Conservation (phyloP, 2,113 vertebrate genomes). For the Brachypteracias leptosomus region DNA sequence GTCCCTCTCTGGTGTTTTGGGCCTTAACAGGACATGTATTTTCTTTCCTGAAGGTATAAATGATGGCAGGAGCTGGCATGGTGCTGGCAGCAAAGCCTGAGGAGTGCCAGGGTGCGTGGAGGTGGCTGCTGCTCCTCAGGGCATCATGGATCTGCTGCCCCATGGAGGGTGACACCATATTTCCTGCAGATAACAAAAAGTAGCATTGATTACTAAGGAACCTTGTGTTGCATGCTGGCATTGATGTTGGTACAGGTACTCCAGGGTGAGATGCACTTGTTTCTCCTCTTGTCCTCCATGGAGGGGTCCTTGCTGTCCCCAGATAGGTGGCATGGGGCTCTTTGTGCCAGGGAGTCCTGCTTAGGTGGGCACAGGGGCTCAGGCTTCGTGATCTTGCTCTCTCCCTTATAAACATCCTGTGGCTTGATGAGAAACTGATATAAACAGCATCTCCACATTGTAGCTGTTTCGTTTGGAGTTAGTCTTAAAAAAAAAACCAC, state of each 20-base stretch:
- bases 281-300: neutral
- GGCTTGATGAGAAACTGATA: neutral
- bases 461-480: neutral
- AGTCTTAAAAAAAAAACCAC: neutral
- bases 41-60: neutral
- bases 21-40: neutral
- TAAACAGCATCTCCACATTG: neutral
- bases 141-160: neutral
- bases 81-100: neutral
- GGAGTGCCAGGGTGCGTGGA: neutral
- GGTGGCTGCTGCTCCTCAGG: neutral
- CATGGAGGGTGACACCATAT: rapidly evolving
- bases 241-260: neutral
- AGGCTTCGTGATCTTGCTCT: neutral
- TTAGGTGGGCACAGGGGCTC: neutral
- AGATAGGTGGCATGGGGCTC: neutral
- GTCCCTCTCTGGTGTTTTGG: neutral
- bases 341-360: neutral
- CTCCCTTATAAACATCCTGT: neutral
- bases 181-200: neutral
- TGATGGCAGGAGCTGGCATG: too few species aligned
- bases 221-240: neutral
- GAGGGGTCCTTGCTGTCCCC: neutral
- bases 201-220: rapidly evolving
- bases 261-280: neutral